phyloP scores from a whole-genome alignment of 2,888 invertebrate genomes.

The Escarpia spicata region DNA sequence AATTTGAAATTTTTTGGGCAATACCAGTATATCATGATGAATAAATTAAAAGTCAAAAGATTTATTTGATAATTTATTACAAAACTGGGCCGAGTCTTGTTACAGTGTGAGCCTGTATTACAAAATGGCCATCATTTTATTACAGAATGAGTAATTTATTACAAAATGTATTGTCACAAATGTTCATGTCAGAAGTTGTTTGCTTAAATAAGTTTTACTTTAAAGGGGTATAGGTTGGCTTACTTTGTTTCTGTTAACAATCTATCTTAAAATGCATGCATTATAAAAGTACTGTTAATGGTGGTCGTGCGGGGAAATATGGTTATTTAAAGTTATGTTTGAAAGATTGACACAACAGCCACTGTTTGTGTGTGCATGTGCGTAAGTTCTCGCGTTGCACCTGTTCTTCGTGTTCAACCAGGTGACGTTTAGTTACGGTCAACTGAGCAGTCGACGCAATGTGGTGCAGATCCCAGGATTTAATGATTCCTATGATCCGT shows the following conservation, averaged over 20 bases:
- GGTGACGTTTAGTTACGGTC: constrained; percentile 34
- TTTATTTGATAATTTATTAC: no score
- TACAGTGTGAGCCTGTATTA: no score
- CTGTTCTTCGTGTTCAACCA: constrained; percentile 25
- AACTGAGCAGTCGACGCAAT: constrained; percentile 19
- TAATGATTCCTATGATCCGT: constrained; percentile 31
- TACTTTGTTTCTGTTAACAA: not conserved
- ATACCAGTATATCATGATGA: no score
- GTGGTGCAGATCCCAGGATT: constrained; percentile 29
- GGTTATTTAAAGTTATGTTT: not conserved
- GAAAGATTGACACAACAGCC: not conserved
- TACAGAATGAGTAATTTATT: no score
- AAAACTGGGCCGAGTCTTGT: no score
- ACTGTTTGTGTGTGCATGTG: not conserved
- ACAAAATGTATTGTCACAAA: not conserved
- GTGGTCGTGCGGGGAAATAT: not conserved
- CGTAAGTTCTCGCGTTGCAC: not conserved
- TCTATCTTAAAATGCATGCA: not conserved
- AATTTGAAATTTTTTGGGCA: no score
- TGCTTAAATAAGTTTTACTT: not conserved
- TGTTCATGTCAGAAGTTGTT: not conserved
- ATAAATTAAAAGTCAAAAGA: no score
- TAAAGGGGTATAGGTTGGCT: no score
- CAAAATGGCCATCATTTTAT: no score
- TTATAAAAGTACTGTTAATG: not conserved